These are phyloP conservation scores for Conops quadrifasciatus DNA, from an alignment of 2,888 invertebrate species.

Conservation along the genomic window DNA sequence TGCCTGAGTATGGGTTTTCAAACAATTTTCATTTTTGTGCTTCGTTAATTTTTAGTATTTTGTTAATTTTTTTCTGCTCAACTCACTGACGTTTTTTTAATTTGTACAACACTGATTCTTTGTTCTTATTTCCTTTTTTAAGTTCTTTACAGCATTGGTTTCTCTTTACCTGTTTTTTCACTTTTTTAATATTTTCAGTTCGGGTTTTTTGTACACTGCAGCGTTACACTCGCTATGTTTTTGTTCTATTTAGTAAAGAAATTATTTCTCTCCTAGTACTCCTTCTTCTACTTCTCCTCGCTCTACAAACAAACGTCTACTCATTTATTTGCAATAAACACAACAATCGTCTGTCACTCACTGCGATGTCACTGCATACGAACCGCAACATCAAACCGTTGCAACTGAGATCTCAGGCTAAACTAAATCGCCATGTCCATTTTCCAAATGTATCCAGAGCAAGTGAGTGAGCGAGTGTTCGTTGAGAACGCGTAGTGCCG, in stretches of 20 bases:
- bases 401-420: slow-evolving; percentile 47
- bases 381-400: slow-evolving; percentile 41
- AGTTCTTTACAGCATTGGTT: too few species aligned
- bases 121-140: too few species aligned
- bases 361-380: slow-evolving; percentile 4
- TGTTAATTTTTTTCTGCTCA: too few species aligned
- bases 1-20: too few species aligned
- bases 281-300: neutral
- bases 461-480: neutral
- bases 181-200: too few species aligned
- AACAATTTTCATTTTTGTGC: too few species aligned
- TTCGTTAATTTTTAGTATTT: too few species aligned
- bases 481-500: too few species aligned
- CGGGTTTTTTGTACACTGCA: too few species aligned
- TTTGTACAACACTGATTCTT: too few species aligned
- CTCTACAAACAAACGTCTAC: slow-evolving; percentile 28
- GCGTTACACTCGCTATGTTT: neutral
- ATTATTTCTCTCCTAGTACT: neutral
- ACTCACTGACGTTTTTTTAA: too few species aligned
- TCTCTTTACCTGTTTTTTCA: too few species aligned
- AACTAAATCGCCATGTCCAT: slow-evolving; percentile 44
- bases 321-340: neutral
- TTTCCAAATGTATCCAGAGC: slow-evolving; percentile 34
- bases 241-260: neutral
- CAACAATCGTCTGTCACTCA: slow-evolving; percentile 24